Evolutionary conservation across 2,113 vertebrate genomes (phyloP).

Genomic region (Aegotheles bennettii): DNA sequence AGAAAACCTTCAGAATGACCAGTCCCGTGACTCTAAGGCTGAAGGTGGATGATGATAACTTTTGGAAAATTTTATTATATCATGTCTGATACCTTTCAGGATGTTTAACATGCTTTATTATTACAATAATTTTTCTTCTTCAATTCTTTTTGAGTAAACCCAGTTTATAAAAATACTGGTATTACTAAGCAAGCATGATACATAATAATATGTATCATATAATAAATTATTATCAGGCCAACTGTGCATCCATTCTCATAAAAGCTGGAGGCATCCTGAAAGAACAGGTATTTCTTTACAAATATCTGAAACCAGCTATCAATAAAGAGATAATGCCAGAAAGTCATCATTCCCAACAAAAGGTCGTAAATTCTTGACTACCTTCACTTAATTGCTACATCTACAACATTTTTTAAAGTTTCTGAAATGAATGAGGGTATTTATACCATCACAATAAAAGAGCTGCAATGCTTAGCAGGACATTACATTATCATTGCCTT

Average conservation of each 20-base stretch:
- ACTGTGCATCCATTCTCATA: background rate
- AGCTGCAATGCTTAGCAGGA: background rate
- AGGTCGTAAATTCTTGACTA: background rate
- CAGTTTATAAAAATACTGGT: background rate
- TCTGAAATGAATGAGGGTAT: background rate
- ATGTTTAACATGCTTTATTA: background rate
- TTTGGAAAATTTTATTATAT: background rate
- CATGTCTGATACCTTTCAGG: background rate
- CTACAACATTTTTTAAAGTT: background rate
- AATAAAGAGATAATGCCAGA: background rate
- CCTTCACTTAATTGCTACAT: background rate
- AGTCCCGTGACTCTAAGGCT: background rate
- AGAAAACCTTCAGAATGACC: background rate
- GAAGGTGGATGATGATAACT: background rate
- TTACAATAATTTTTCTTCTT: background rate
- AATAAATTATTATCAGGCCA: background rate
- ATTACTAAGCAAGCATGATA: background rate
- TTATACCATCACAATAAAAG: background rate
- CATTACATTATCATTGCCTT: background rate
- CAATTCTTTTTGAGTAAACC: background rate
- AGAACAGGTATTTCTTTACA: background rate
- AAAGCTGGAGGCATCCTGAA: background rate
- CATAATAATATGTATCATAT: no score
- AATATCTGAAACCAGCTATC: background rate
- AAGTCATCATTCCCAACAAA: background rate